These are phyloP conservation scores for Cranoglanis bouderius DNA, from an alignment of 2,113 vertebrate species.

Conservation along the genomic window DNA sequence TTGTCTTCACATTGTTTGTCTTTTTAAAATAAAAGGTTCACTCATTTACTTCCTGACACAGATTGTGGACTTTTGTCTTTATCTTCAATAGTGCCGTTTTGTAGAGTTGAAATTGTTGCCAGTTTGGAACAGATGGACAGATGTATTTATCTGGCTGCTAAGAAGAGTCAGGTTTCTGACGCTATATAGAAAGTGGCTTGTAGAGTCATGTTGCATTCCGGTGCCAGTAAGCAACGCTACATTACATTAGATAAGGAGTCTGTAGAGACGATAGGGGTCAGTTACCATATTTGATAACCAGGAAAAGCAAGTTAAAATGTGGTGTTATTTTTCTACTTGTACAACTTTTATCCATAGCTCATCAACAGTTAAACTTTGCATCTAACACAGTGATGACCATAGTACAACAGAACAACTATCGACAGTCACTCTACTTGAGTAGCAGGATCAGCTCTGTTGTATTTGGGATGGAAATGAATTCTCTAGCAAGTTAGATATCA, in stretches of 20 bases:
- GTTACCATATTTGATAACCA: not conserved
- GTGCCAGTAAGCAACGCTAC: not conserved
- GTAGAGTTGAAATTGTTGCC: not conserved
- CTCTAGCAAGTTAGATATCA: not conserved
- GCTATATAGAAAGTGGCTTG: conserved; percentile 1
- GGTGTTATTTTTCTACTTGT: not conserved
- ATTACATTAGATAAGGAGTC: not conserved
- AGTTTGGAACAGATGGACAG: not conserved
- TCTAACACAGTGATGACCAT: not conserved
- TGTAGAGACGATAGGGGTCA: not conserved
- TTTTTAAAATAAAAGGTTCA: not conserved
- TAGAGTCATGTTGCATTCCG: not conserved
- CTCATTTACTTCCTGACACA: not conserved
- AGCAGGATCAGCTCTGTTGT: not conserved
- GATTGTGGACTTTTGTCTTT: not conserved
- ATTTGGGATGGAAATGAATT: not conserved
- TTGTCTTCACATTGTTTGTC: not conserved
- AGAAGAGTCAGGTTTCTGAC: not conserved
- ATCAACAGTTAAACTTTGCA: not conserved
- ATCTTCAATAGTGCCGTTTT: not conserved
- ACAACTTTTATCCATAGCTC: not conserved
- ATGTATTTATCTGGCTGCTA: conserved; percentile 11
- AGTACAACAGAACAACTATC: not conserved
- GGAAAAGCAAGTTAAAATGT: not conserved
- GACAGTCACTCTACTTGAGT: not conserved